phyloP scores from a whole-genome alignment of 92 coral and sea anemone species.

The Pocillopora grandis region DNA sequence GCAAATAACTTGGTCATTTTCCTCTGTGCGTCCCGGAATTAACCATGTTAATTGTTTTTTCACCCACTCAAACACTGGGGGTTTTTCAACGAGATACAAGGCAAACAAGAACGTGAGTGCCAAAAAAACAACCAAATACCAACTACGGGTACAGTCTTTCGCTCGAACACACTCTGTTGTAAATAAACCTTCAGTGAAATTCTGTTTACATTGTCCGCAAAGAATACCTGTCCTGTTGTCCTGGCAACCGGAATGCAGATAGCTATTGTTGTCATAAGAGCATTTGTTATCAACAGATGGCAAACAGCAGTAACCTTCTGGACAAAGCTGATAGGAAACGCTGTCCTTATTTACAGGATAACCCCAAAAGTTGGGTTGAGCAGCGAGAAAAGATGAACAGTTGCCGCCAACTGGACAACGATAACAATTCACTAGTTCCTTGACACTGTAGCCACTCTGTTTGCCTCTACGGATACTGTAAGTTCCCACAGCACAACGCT shows the following conservation, averaged over 20 bases:
- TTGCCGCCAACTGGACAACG: constrained; percentile 42
- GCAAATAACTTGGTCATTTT: not conserved
- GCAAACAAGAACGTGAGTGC: constrained; percentile 7
- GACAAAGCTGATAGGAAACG: constrained; percentile 31
- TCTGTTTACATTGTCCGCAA: constrained; percentile 34
- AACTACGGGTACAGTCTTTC: constrained; percentile 12
- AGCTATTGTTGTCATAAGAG: constrained; percentile 25
- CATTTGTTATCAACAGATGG: constrained; percentile 20
- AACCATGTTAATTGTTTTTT: constrained; percentile 30
- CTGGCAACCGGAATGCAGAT: constrained; percentile 37
- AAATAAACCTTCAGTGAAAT: constrained; percentile 37
- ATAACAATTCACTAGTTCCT: constrained; percentile 2
- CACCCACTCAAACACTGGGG: constrained; percentile 23
- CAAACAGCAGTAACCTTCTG: constrained; percentile 45
- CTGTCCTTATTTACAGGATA: not conserved
- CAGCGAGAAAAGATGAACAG: constrained; percentile 29
- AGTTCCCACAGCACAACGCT: constrained; percentile 27
- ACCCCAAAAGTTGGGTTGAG: constrained; percentile 50
- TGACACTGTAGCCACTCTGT: constrained; percentile 1
- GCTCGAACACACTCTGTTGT: constrained; percentile 1
- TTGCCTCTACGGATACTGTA: constrained; percentile 21
- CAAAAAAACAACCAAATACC: constrained; percentile 4
- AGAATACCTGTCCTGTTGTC: constrained; percentile 43
- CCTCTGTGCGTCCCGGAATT: not conserved
- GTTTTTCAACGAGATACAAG: constrained; percentile 18